phyloP scores from a whole-genome alignment of 2,113 vertebrate species.

The Petrocephalus microphthalmus region DNA sequence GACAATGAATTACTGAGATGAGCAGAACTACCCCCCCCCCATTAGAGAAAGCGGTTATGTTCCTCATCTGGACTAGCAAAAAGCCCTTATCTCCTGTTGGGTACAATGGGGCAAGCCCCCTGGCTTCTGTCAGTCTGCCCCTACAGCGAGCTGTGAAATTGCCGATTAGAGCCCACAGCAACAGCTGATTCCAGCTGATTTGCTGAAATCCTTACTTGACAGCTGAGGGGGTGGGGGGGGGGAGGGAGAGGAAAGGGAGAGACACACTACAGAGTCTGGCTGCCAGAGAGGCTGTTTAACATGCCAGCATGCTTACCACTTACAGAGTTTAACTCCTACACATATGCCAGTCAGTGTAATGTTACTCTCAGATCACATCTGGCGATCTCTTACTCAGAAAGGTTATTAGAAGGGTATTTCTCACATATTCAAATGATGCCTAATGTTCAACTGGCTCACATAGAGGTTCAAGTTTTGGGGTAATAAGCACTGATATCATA shows the following conservation, averaged over 20 bases:
- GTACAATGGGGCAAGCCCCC: neutral
- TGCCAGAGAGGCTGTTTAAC: neutral
- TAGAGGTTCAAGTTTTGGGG: neutral
- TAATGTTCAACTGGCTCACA: neutral
- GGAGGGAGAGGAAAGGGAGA: neutral
- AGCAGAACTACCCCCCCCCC: neutral
- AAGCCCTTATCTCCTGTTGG: neutral
- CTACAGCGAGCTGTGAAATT: neutral
- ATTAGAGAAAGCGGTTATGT: neutral
- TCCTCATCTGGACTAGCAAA: neutral
- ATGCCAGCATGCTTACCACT: neutral
- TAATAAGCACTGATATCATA: neutral
- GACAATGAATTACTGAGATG: neutral
- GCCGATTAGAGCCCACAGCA: neutral
- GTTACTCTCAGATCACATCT: neutral
- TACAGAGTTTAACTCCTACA: neutral
- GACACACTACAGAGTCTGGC: neutral
- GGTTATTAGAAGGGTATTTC: neutral
- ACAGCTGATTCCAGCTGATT: neutral
- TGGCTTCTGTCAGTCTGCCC: neutral
- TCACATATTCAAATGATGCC: neutral
- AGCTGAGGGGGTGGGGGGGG: neutral
- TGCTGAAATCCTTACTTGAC: neutral
- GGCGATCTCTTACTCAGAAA: neutral
- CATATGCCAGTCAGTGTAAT: conserved; percentile 2